These are phyloP conservation scores for Heliconius hermathena DNA, from an alignment of 1,140 invertebrate genomes.

Conservation along the genomic window DNA sequence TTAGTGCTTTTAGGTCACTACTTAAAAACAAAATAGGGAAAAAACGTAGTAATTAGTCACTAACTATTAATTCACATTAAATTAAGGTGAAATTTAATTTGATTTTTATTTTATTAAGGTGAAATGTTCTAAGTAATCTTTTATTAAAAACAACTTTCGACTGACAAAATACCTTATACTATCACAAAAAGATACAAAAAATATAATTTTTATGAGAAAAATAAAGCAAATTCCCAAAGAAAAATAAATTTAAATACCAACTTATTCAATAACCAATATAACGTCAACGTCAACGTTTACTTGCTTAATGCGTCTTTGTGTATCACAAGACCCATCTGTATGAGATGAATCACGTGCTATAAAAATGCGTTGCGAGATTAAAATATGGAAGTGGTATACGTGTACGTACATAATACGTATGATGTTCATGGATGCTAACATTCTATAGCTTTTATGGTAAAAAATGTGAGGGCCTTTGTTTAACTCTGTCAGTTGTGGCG, in stretches of 20 bases:
- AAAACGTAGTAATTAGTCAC: too few species aligned
- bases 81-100: too few species aligned
- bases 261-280: slow-evolving; percentile 4
- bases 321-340: slow-evolving; percentile 12
- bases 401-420: slow-evolving; percentile 29
- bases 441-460: not conserved
- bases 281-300: slow-evolving; percentile 10
- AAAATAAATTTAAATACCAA: not conserved
- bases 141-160: too few species aligned
- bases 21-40: too few species aligned
- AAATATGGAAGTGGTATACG: not conserved
- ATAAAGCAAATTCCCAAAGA: not conserved
- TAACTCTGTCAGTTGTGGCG: too few species aligned
- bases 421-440: not conserved
- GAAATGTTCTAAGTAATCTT: too few species aligned
- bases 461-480: not conserved
- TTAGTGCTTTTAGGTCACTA: too few species aligned
- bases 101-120: too few species aligned
- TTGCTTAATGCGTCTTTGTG: slow-evolving; percentile 12
- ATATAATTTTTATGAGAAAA: not conserved
- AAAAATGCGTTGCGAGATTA: slow-evolving; percentile 37
- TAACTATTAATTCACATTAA: too few species aligned
- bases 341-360: slow-evolving; percentile 29
- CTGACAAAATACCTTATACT: too few species aligned
- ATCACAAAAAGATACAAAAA: not conserved